Evolutionary conservation across 2,888 invertebrate species (phyloP).

Genomic region (Ditylenchus weischeri): DNA sequence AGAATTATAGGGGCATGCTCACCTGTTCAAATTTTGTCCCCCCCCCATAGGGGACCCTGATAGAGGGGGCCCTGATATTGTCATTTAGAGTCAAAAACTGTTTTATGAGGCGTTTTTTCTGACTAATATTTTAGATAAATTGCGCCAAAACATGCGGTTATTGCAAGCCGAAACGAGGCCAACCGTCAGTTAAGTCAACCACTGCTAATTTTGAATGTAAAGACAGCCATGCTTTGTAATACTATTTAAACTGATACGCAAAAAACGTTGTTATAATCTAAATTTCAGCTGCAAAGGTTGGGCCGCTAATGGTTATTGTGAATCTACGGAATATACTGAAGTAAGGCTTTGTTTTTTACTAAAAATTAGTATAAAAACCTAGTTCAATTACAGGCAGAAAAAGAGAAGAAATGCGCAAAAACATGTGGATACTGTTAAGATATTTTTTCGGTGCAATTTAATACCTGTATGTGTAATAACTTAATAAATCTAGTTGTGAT

Average conservation of each 20-base stretch:
- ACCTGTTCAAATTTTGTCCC: no score
- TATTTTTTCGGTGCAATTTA: neutral
- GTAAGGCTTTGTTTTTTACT: neutral
- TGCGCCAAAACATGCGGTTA: slow-evolving; percentile 38
- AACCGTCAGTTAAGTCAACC: neutral
- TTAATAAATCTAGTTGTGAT: no score
- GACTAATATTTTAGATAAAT: slow-evolving; percentile 30
- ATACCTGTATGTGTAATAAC: no score
- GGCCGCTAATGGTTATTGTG: slow-evolving; percentile 38
- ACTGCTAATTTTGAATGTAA: slow-evolving; percentile 26
- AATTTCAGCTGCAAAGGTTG: slow-evolving; percentile 31
- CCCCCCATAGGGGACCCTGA: no score
- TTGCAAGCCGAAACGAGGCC: slow-evolving; percentile 24
- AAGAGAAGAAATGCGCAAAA: slow-evolving; percentile 39
- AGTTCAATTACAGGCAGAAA: slow-evolving; percentile 21
- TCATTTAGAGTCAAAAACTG: no score
- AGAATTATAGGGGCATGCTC: no score
- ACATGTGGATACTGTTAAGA: slow-evolving; percentile 35
- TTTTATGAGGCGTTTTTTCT: no score
- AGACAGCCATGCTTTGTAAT: slow-evolving; percentile 34
- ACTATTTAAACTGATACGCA: neutral
- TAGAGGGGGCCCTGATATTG: no score
- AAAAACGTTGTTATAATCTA: no score
- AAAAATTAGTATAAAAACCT: no score
- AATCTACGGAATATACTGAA: slow-evolving; percentile 34